A percentile compares a stretch with the other conserved stretches of the same genome.
phyloP scores from a whole-genome alignment of 2,113 vertebrate genomes.

The Percopsis transmontana region DNA sequence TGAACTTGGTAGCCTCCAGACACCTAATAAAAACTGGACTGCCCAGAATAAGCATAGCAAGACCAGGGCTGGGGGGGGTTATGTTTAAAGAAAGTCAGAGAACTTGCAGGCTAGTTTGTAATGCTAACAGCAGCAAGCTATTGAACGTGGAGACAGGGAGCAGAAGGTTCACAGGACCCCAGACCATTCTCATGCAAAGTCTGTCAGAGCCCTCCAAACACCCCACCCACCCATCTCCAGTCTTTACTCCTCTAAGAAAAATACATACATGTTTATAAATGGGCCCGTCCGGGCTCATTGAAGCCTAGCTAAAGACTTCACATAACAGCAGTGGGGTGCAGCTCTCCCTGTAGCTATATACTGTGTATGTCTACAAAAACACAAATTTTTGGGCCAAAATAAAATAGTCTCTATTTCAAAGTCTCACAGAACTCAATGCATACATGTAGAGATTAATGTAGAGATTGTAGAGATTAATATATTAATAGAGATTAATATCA shows the following conservation, averaged over 20 bases:
- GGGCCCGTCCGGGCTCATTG: slow-evolving; percentile 24
- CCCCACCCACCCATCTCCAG: slow-evolving; percentile 1
- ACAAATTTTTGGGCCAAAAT: neutral
- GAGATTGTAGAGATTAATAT: no score
- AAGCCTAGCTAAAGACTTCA: neutral
- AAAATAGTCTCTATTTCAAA: neutral
- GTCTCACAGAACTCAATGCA: no score
- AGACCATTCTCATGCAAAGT: slow-evolving; percentile 79
- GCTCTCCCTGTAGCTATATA: neutral
- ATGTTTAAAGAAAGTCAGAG: slow-evolving; percentile 47
- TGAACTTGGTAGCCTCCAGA: slow-evolving; percentile 61
- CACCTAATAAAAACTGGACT: slow-evolving; percentile 39
- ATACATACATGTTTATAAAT: slow-evolving; percentile 64
- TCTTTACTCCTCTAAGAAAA: slow-evolving; percentile 33
- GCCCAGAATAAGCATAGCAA: slow-evolving; percentile 27
- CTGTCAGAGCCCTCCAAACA: slow-evolving; percentile 35
- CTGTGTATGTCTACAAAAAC: neutral
- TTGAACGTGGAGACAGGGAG: slow-evolving; percentile 75
- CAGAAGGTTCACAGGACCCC: slow-evolving; percentile 82
- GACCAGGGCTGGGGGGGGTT: slow-evolving; percentile 1
- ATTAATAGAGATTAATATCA: no score
- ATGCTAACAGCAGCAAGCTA: slow-evolving; percentile 73
- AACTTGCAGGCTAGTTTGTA: slow-evolving; percentile 78
- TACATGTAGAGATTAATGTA: no score
- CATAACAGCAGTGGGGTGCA: slow-evolving; percentile 11